phyloP scores from a whole-genome alignment of 2,797 vertebrate genomes.

The Coccyzus lansbergi region DNA sequence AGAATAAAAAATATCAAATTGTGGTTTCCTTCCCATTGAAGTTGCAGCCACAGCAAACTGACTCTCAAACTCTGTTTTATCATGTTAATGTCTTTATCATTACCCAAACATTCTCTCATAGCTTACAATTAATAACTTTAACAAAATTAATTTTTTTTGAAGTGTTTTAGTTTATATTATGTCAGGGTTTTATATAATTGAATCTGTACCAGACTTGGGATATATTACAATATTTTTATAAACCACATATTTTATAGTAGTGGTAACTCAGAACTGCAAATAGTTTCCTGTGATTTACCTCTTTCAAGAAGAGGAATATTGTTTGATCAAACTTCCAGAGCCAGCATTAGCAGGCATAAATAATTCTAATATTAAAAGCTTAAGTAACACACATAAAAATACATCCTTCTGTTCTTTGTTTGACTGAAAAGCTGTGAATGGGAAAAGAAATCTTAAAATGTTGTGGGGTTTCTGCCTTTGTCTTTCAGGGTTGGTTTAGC shows the following conservation, averaged over 20 bases:
- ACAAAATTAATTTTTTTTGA: background rate
- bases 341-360: background rate
- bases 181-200: background rate
- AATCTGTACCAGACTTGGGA: background rate
- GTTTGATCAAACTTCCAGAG: background rate
- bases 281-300: background rate
- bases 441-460: background rate
- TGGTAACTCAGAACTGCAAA: background rate
- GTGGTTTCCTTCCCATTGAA: background rate
- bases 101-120: background rate
- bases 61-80: background rate
- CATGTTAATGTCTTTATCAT: background rate
- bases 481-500: conserved; percentile 94
- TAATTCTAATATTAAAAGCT: background rate
- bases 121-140: background rate
- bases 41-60: background rate
- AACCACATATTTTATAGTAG: background rate
- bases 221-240: background rate
- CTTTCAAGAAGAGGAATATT: background rate
- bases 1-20: background rate
- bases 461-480: background rate
- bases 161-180: background rate
- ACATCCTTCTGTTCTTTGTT: background rate
- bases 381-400: background rate
- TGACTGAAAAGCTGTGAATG: background rate